Percentiles rank a stretch among this genome's conserved stretches.
phyloP scores from a whole-genome alignment of 2,888 invertebrate genomes.

The Agriopis leucophaearia region DNA sequence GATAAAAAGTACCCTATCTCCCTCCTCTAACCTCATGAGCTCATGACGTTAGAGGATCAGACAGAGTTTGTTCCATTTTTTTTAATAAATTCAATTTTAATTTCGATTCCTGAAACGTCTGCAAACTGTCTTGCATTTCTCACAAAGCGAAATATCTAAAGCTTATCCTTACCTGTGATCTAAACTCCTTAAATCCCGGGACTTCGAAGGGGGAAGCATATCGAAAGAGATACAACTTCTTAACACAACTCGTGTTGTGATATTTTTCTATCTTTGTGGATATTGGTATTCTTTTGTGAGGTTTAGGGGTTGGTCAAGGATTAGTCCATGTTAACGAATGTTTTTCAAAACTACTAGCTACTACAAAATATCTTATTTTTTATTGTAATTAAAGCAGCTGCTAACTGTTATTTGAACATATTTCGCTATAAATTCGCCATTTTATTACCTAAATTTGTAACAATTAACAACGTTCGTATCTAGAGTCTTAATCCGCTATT shows the following conservation, averaged over 20 bases:
- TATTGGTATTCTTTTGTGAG: background rate
- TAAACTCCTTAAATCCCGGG: background rate
- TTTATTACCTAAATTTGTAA: background rate
- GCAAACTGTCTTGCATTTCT: background rate
- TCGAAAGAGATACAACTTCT: conserved; percentile 5
- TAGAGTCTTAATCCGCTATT: conserved; percentile 3
- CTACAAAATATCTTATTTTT: background rate
- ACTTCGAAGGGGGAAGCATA: background rate
- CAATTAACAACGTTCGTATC: background rate
- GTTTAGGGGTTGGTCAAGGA: background rate
- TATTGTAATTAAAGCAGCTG: background rate
- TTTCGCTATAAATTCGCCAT: too few relatives aligned
- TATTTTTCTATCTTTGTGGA: conserved; percentile 2
- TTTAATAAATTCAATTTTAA: too few relatives aligned
- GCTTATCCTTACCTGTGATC: background rate
- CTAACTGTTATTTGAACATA: too few relatives aligned
- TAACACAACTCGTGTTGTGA: background rate
- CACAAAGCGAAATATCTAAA: background rate
- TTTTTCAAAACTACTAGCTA: too few relatives aligned
- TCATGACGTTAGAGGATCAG: too few relatives aligned
- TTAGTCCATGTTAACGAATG: too few relatives aligned
- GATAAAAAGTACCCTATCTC: too few relatives aligned
- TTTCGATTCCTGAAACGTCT: background rate
- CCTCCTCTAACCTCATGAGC: too few relatives aligned
- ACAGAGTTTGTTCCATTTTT: too few relatives aligned